Conservation (phyloP, 2,888 invertebrate genomes). For the Hypsopygia costalis region DNA sequence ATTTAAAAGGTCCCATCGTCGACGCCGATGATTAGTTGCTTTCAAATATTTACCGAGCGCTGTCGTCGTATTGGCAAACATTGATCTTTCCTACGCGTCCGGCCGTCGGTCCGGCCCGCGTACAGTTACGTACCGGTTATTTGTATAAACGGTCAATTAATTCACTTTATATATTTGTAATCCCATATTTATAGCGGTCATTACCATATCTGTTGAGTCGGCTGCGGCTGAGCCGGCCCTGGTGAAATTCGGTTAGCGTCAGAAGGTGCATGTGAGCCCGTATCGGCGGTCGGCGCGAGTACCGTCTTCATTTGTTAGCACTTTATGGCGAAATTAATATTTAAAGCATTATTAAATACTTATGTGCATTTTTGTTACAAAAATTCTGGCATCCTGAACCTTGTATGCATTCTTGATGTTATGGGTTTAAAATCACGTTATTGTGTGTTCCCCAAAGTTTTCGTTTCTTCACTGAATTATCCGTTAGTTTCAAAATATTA, state of each 20-base stretch:
- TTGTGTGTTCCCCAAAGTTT: too few species aligned
- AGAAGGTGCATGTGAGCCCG: too few species aligned
- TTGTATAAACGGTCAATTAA: conserved; percentile 15
- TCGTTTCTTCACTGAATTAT: too few species aligned
- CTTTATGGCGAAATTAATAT: too few species aligned
- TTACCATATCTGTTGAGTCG: conserved; percentile 9
- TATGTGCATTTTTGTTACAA: too few species aligned
- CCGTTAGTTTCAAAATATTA: too few species aligned
- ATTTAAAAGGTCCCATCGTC: not conserved
- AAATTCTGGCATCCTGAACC: too few species aligned
- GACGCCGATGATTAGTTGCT: not conserved
- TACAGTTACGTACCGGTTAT: conserved; percentile 2
- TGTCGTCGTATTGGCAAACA: not conserved
- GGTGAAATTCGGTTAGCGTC: not conserved
- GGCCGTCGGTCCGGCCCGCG: not conserved
- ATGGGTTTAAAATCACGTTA: too few species aligned
- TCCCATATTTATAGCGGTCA: conserved; percentile 14
- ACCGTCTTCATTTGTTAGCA: too few species aligned
- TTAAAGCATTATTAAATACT: too few species aligned
- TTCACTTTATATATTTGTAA: conserved; percentile 16
- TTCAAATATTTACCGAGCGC: not conserved
- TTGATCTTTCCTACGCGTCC: not conserved
- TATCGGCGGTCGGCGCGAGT: too few species aligned
- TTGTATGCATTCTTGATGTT: too few species aligned
- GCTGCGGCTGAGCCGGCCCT: not conserved